phyloP scores from a whole-genome alignment of 1,140 invertebrate genomes.

The Hestina assimilis region DNA sequence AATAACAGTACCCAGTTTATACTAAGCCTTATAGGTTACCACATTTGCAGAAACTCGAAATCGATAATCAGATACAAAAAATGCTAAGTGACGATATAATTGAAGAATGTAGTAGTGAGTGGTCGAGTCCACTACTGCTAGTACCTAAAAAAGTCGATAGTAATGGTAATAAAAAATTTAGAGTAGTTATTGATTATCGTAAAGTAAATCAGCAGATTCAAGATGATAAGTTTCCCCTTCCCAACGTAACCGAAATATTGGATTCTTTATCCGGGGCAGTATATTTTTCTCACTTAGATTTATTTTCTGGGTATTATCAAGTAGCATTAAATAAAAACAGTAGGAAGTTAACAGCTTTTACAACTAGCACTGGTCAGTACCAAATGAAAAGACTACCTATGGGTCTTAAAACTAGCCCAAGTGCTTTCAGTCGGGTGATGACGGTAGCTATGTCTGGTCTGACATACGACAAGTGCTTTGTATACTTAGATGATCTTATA shows the following conservation, averaged over 20 bases:
- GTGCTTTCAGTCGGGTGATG: constrained; percentile 27
- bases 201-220: constrained; percentile 26
- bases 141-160: constrained; percentile 40
- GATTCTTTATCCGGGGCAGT: constrained; percentile 33
- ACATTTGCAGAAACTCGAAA: no score
- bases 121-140: constrained; percentile 27
- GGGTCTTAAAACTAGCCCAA: constrained; percentile 33
- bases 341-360: constrained; percentile 33
- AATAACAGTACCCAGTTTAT: no score
- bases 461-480: constrained; percentile 26
- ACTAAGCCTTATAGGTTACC: no score
- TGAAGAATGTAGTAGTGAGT: no score
- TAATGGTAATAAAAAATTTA: no score
- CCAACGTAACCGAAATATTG: constrained; percentile 34
- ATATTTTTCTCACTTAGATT: constrained; percentile 29
- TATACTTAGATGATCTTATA: constrained; percentile 39
- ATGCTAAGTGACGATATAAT: no score
- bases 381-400: constrained; percentile 36
- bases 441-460: constrained; percentile 32
- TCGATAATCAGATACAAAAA: no score
- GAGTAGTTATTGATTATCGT: constrained; percentile 35
- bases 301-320: constrained; percentile 30
- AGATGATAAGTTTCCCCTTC: constrained; percentile 38
- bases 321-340: constrained; percentile 13
- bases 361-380: constrained; percentile 25